phyloP scores from a whole-genome alignment of 2,797 vertebrate genomes.

The Arrhamphus sclerolepis region DNA sequence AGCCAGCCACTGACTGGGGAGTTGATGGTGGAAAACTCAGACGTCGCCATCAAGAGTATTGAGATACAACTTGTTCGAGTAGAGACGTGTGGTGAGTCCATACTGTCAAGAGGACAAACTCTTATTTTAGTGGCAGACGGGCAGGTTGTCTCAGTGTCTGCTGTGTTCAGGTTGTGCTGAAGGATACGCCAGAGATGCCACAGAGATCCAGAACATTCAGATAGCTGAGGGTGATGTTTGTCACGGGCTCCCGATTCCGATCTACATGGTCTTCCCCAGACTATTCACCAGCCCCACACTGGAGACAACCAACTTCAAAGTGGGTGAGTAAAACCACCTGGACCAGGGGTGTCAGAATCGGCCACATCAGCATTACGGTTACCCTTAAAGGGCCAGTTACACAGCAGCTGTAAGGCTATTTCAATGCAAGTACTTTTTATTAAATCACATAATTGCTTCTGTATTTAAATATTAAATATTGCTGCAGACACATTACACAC shows the following conservation, averaged over 20 bases:
- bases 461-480: too few relatives aligned
- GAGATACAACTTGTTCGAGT: slow-evolving; percentile 96
- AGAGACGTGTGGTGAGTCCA: slow-evolving; percentile 91
- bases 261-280: slow-evolving; percentile 96
- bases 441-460: too few relatives aligned
- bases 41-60: slow-evolving; percentile 90
- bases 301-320: slow-evolving; percentile 99
- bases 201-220: slow-evolving; percentile 98
- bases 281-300: slow-evolving; percentile 95
- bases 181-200: slow-evolving; percentile 94
- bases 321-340: slow-evolving; percentile 82
- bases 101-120: rapidly evolving
- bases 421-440: too few relatives aligned
- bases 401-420: too few relatives aligned
- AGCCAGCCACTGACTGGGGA: slow-evolving; percentile 91
- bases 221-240: slow-evolving; percentile 95
- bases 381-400: too few relatives aligned
- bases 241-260: slow-evolving; percentile 87
- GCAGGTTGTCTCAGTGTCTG: rapidly evolving
- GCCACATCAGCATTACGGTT: too few relatives aligned
- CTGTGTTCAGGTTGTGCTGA: slow-evolving; percentile 89
- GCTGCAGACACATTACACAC: too few relatives aligned
- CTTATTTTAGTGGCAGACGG: rapidly evolving
- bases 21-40: slow-evolving; percentile 89
- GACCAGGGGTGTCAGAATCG: not conserved